Conservation (phyloP, 2,113 vertebrate genomes). For the Osmerus eperlanus region DNA sequence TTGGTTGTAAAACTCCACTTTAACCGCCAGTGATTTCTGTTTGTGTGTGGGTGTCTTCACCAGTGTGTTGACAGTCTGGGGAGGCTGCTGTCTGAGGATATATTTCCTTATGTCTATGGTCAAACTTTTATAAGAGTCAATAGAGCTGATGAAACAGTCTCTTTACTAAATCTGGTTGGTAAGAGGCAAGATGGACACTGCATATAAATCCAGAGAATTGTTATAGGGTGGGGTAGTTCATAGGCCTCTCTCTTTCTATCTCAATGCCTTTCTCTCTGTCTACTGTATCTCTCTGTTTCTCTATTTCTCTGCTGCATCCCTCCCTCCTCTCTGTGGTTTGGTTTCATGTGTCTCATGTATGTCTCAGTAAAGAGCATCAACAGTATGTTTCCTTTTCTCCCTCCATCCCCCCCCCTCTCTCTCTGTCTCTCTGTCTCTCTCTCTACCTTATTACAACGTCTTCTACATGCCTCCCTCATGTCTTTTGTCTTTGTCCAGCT, state of each 20-base stretch:
- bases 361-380: neutral
- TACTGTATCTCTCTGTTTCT: neutral
- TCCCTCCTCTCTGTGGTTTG: neutral
- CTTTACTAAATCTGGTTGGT: conserved; percentile 58
- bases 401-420: neutral
- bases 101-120: conserved; percentile 66
- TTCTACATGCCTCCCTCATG: conserved; percentile 46
- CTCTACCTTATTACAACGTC: conserved; percentile 16
- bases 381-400: neutral
- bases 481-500: conserved; percentile 47
- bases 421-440: neutral
- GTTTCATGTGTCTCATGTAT: neutral
- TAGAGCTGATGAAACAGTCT: conserved; percentile 56
- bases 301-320: neutral
- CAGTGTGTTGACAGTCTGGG: conserved; percentile 60
- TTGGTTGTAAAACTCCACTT: conserved; percentile 18
- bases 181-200: conserved; percentile 64
- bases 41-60: conserved; percentile 35
- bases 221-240: conserved; percentile 61
- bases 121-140: conserved; percentile 68
- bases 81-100: conserved; percentile 51
- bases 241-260: conserved; percentile 28
- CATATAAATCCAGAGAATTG: conserved; percentile 75
- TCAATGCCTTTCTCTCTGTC: conserved; percentile 14
- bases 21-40: too few relatives aligned